Conservation (phyloP, 2,797 vertebrate species). For the Gastrophryne carolinensis region DNA sequence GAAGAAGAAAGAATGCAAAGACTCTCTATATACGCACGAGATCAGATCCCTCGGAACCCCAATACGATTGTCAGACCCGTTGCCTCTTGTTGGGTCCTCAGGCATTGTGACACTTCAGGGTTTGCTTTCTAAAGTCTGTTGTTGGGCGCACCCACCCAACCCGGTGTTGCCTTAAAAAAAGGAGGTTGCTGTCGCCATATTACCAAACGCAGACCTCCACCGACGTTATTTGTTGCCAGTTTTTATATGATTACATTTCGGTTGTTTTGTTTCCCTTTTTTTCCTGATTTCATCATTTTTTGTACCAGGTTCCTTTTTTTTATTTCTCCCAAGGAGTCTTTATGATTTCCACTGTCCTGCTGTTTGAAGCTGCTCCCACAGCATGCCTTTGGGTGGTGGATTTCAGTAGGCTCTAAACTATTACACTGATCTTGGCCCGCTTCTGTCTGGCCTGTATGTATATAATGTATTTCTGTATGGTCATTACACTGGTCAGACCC, state of each 20-base stretch:
- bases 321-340: slow-evolving; percentile 13
- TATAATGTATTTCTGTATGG: slow-evolving; percentile 48
- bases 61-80: slow-evolving; percentile 1
- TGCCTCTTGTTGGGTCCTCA: slow-evolving; percentile 15
- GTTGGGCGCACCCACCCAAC: slow-evolving; percentile 1
- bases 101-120: slow-evolving; percentile 5
- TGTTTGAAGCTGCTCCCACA: slow-evolving; percentile 28
- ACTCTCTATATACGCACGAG: slow-evolving; percentile 26
- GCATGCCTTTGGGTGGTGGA: slow-evolving; percentile 38
- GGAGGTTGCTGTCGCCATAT: not conserved
- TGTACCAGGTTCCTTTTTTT: slow-evolving; percentile 21
- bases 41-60: slow-evolving; percentile 15
- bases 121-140: slow-evolving; percentile 22
- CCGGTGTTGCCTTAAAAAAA: slow-evolving; percentile 40
- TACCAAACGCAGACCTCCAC: slow-evolving; percentile 17
- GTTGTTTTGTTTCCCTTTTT: slow-evolving; percentile 2
- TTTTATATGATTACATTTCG: not conserved
- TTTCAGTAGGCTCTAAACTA: slow-evolving; percentile 8
- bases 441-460: slow-evolving; percentile 45
- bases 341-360: slow-evolving; percentile 23
- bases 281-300: slow-evolving; percentile 7
- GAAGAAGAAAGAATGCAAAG: slow-evolving; percentile 40
- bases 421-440: slow-evolving; percentile 47
- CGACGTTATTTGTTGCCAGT: slow-evolving; percentile 5
- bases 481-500: slow-evolving; percentile 50